These are phyloP conservation scores for Amblyopsis rosae DNA, from an alignment of 2,113 vertebrate genomes.

Conservation along the genomic window DNA sequence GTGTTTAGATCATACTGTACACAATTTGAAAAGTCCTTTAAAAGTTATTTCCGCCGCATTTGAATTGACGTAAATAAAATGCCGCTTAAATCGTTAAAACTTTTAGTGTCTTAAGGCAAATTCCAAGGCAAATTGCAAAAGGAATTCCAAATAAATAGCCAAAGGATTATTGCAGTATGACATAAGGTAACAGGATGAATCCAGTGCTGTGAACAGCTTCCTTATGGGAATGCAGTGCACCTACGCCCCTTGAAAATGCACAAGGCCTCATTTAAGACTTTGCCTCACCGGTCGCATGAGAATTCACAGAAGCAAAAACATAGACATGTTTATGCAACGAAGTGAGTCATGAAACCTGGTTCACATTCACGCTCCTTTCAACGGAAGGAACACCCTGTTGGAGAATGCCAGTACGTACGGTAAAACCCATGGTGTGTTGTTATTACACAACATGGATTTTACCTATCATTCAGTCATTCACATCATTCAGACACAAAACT, in stretches of 20 bases:
- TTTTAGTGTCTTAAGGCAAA: too few species aligned
- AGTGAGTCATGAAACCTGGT: conserved; percentile 24
- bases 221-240: conserved; percentile 23
- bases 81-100: too few species aligned
- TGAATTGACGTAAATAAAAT: too few species aligned
- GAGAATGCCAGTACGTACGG: conserved; percentile 24
- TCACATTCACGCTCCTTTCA: conserved; percentile 1
- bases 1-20: too few species aligned
- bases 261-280: conserved; percentile 35
- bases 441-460: not conserved
- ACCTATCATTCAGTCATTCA: conserved; percentile 3
- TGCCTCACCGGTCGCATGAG: conserved; percentile 33
- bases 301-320: conserved; percentile 23
- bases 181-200: not conserved
- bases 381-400: conserved; percentile 14
- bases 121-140: too few species aligned
- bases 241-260: conserved; percentile 16
- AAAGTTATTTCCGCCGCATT: too few species aligned
- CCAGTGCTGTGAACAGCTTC: conserved; percentile 15
- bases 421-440: conserved; percentile 7
- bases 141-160: too few species aligned
- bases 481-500: not conserved
- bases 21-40: too few species aligned
- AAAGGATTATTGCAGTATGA: too few species aligned
- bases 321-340: conserved; percentile 38